Conservation (phyloP, 2,797 vertebrate species). For the Lophura swinhoii region DNA sequence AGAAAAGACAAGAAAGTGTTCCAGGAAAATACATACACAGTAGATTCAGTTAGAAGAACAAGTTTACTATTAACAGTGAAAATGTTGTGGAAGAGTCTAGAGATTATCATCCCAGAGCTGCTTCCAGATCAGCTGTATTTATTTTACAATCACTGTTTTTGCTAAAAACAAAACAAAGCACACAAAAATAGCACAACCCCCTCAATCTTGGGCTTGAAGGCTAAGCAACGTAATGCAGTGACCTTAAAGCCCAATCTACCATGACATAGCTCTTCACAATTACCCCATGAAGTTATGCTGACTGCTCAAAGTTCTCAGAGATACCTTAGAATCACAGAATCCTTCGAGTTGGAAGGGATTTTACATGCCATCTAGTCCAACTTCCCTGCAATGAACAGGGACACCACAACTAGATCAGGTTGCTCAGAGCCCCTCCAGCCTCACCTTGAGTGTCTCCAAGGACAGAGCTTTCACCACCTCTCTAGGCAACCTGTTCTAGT, state of each 20-base stretch:
- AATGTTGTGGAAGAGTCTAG: not conserved
- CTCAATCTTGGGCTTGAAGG: not conserved
- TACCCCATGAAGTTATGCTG: not conserved
- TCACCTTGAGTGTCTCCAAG: no score
- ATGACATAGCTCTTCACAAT: not conserved
- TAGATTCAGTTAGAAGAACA: not conserved
- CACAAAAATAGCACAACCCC: not conserved
- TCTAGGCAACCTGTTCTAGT: no score
- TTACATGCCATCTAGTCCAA: no score
- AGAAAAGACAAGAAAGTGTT: not conserved
- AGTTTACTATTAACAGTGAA: not conserved
- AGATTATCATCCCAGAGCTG: not conserved
- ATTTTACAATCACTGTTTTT: conserved; percentile 24
- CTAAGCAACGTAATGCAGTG: not conserved
- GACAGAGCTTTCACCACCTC: no score
- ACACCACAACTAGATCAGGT: no score
- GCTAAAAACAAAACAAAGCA: not conserved
- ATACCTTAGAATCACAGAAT: not conserved
- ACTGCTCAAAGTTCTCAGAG: not conserved
- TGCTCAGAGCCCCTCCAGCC: no score
- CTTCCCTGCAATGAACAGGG: no score
- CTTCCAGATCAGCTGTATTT: conserved; percentile 21
- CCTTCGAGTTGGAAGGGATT: no score
- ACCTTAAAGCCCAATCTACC: not conserved
- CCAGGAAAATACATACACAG: not conserved